These are phyloP conservation scores for Malaclemys terrapin DNA, from an alignment of 2,113 vertebrate species.

Conservation along the genomic window DNA sequence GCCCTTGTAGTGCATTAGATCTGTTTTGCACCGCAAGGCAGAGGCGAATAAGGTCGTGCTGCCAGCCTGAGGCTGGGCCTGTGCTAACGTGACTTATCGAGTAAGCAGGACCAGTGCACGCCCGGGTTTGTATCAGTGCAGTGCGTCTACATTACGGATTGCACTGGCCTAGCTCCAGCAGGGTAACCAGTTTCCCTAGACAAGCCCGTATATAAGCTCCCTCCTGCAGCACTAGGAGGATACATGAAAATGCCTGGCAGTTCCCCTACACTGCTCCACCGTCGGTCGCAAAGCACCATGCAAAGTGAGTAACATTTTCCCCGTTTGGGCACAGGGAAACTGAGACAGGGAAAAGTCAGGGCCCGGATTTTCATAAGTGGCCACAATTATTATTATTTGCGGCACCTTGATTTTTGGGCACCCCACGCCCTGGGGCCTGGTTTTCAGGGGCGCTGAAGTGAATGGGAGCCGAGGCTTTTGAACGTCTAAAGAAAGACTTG, in stretches of 20 bases:
- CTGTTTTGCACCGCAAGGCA: neutral
- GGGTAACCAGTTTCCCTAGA: neutral
- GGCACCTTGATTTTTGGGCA: neutral
- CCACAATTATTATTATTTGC: neutral
- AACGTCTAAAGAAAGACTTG: neutral
- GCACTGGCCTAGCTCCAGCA: neutral
- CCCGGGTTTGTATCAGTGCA: neutral
- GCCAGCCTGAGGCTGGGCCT: neutral
- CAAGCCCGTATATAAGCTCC: neutral
- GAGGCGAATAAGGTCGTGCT: neutral
- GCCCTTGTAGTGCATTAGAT: neutral
- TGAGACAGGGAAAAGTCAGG: neutral
- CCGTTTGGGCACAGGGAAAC: neutral
- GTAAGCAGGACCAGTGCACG: neutral
- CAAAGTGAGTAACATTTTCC: neutral
- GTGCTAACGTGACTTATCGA: neutral
- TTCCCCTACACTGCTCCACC: neutral
- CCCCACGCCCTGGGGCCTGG: neutral
- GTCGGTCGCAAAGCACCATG: neutral
- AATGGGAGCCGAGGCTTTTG: neutral
- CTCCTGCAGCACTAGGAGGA: neutral
- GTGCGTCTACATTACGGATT: neutral
- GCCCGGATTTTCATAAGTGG: neutral
- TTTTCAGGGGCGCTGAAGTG: neutral
- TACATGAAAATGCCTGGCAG: neutral